phyloP scores from a whole-genome alignment of 2,113 vertebrate genomes.

The Phodopus roborovskii region DNA sequence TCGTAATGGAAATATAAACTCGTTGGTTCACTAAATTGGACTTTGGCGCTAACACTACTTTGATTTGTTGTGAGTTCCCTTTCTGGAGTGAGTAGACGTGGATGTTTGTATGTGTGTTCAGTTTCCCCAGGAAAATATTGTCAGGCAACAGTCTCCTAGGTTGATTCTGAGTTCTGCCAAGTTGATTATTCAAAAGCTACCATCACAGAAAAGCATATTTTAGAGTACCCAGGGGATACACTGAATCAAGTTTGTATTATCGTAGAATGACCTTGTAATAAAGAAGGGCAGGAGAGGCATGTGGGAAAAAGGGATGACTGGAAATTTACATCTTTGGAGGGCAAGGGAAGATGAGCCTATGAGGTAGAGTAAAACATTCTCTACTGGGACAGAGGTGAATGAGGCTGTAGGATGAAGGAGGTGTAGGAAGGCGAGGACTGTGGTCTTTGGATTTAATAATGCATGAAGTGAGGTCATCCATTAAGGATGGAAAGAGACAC shows the following conservation, averaged over 20 bases:
- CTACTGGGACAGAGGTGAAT: not conserved
- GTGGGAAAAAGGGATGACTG: not conserved
- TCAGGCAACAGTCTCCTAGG: not conserved
- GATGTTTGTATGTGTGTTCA: not conserved
- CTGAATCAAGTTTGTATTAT: not conserved
- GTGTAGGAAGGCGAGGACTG: not conserved
- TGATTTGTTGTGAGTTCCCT: not conserved
- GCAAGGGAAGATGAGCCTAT: not conserved
- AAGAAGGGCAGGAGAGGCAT: not conserved
- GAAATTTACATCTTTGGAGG: not conserved
- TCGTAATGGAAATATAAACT: not conserved
- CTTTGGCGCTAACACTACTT: not conserved
- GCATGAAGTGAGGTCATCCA: slow-evolving; percentile 37
- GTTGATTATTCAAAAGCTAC: not conserved
- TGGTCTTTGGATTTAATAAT: slow-evolving; percentile 30
- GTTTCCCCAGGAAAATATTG: not conserved
- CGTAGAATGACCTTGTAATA: not conserved
- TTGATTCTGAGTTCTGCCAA: not conserved
- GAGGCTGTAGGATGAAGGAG: not conserved
- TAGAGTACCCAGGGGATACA: not conserved
- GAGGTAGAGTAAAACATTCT: not conserved
- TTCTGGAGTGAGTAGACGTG: not conserved
- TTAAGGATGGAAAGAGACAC: slow-evolving; percentile 13
- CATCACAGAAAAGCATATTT: not conserved
- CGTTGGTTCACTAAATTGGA: not conserved